Evolutionary conservation across 1,140 invertebrate species (phyloP), one percentile per base, ranked within the genome.

Genomic region (Drosophila kikkawai): DNA sequence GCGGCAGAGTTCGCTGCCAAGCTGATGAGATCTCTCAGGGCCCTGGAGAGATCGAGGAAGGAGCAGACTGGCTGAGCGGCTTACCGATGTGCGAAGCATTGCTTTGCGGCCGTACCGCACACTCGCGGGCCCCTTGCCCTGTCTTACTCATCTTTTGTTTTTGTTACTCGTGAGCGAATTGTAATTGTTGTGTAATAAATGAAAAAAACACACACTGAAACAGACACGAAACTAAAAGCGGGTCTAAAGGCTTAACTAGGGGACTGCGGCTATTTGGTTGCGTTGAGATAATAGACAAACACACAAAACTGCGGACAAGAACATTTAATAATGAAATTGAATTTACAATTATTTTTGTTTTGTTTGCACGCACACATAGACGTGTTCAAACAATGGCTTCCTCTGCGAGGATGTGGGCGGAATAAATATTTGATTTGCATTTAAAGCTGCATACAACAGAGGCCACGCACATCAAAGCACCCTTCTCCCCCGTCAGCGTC

Each of bases 301-400:
- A 63, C 51, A 80, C 75, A 79, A 71, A 75, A 77, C 61, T 78
- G 75, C 67, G 56, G 66, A 71, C 75, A 86, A 61, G 77, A 75
- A 78, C 86, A 80, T 87, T 80, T 80, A 87, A 87, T 87, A 87
- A 87, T 88, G 85, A 80, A 87, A 87, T 87, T 88, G 77, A 87
- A 87, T 88, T 87, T 88, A 87, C 84, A 87, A 88, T 87, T 80
- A 88, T 84, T 87, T 88, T 88, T 82, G 82, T 82, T 78, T 85
- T 82, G 82, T 80, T 76, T 77, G 48, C 51, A 42, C 41, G 55
- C 56, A 48, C 64, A 67, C 63, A 71, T 50, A 74, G 47, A 47
- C 73, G 67, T 51, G 79, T 17, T 56, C 61, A 84, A 84, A 77
- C 81, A 84, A 80, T 64, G 71, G 41, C 53, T 26, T 39, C 53